Base-by-base conservation (phyloP, 2,113 vertebrate species). In the Noctilio leporinus region DNA sequence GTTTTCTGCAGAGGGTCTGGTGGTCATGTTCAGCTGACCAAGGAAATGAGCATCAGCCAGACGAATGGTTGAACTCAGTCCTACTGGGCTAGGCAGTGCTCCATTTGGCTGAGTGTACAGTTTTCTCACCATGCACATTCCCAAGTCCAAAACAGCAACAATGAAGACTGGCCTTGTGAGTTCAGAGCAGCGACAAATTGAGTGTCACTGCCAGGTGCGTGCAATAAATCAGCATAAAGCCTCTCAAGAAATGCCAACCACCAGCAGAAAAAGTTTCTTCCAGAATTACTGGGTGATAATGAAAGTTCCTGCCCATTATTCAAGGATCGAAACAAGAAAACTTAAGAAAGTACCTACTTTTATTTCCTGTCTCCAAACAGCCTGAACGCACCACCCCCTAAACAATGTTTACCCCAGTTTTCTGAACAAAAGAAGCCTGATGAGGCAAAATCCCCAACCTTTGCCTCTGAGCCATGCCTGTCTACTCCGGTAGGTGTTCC, bases 321-420 rank as follows among this genome's bases (percentile, higher is more conserved):
- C 62, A n/a, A 75, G 93, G 49, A 53, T 92, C 22, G 75, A 67
- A 94, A 70, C 24, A 40, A 92, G n/a, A n/a, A 91, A 73, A 47
- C 38, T 67, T 77, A 24, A 81, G 51, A 67, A 28, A 57, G 14
- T 82, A 15, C 12, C 14, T 67, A 15, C 14, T 55, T 53, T 87
- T 69, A 35, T 57, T 82, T 11, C 17, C 24, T 82, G 33, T 19
- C 8, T 80, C 35, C 11, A 51, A 3, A 10, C 6, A 28, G 53
- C 9, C 20, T 70, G 73, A 77, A 55, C 7, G 10, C 14, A 87
- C 9, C 47, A 53, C 28, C 53, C 47, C 8, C 26, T 96, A 43
- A 59, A 6, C 28, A 38, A 0, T 5, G 6, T 53, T 85, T 40
- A 59, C 7, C 17, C 33, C 20, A 64, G 83, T 69, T 45, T 4